phyloP scores from a whole-genome alignment of 1,140 invertebrate species.

The Pseudomyrmex flavicornis region DNA sequence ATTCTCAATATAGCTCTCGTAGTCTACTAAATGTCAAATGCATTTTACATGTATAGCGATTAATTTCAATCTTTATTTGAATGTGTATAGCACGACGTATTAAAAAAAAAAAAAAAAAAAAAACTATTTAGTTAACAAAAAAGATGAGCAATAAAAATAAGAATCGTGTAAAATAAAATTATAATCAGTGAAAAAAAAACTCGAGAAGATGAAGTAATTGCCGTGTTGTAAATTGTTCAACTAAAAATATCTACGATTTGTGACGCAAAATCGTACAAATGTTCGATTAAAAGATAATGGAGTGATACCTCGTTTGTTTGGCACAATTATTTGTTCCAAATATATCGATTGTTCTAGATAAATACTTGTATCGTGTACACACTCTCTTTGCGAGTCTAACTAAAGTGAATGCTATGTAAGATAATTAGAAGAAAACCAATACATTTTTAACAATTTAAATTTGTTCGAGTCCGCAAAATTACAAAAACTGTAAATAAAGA shows the following conservation, averaged over 20 bases:
- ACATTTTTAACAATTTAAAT: too few species aligned
- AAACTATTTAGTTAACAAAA: background rate
- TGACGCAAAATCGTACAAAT: background rate
- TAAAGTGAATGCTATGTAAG: constrained; percentile 8
- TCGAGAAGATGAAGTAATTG: background rate
- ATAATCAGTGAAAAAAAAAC: background rate
- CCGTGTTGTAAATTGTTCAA: background rate
- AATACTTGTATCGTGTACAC: constrained; percentile 1
- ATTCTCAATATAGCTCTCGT: constrained; percentile 4
- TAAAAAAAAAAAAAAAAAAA: too few species aligned
- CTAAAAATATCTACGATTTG: constrained; percentile 22
- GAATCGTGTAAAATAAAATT: background rate
- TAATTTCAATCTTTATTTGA: constrained; percentile 21
- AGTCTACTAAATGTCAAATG: background rate
- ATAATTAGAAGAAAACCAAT: too few species aligned
- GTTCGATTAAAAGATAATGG: background rate
- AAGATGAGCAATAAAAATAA: background rate
- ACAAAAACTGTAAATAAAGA: too few species aligned
- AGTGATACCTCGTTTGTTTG: constrained; percentile 21
- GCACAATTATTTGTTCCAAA: constrained; percentile 25
- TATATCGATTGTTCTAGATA: constrained; percentile 19
- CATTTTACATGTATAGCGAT: background rate
- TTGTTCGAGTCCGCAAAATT: too few species aligned
- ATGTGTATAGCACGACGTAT: background rate
- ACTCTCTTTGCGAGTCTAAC: constrained; percentile 14